Evolutionary conservation across 2,888 invertebrate genomes (phyloP), one percentile per base, ranked within the genome.

Genomic region (Hypolimnas misippus): DNA sequence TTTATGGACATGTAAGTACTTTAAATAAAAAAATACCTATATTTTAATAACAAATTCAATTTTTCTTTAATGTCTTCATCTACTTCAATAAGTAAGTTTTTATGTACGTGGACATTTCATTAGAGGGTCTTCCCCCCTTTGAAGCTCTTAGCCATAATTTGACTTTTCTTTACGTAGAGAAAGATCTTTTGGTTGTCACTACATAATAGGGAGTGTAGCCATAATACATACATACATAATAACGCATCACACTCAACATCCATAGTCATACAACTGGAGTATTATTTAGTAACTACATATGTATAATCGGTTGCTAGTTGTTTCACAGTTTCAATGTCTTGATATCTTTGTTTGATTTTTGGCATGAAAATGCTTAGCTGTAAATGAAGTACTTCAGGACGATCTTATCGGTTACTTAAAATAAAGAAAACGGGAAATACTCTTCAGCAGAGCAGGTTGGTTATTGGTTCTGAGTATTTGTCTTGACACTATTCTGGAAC

Each of bases 341-440:
- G n/a, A n/a, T 16, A 16, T 16, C 1, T 16, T 14, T 40, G 7
- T 40, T 6, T 6, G 40, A 4, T 0, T 6, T 40, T 40, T 16
- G 40, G 40, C 4, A 40, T 7, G 8, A 40, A 40, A 16, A 40
- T 6, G 40, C 16, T 16, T 7, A 40, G 16, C 0, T 16, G 0
- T 6, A 40, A 16, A 16, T 40, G 14, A 14, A 14, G 10, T 38
- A n/a, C 38, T 38, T 38, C 38, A 38, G 38, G 52, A 8, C 52
- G 57, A 35, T 62, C 57, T 29, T 57, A 46, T 8, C 52, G 59
- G 51, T 73, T 70, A 56, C 52, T 63, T 44, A 71, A 68, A 66
- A 67, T 73, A 73, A 61, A 78, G 65, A 70, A 78, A 72, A 66
- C 68, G 68, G n/a, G 58, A 72, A 76, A 63, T 66, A 65, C 50